Evolutionary conservation across 2,797 vertebrate species (phyloP).

Genomic region (Rhabdophis nuchalis): DNA sequence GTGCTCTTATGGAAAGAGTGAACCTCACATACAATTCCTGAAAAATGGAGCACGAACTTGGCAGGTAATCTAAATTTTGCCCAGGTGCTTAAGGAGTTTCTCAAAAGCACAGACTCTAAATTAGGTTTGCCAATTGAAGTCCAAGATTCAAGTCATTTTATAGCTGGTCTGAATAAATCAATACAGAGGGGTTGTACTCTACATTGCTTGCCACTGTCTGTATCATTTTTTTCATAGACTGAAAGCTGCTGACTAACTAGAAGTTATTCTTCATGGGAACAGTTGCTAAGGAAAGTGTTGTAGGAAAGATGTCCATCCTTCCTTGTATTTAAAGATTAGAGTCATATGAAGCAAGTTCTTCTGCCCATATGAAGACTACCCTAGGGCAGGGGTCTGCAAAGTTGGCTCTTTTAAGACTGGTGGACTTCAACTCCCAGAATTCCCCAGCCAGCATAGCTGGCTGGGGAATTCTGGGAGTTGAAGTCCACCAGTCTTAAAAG

Average conservation of each 20-base stretch:
- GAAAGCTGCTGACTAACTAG: not conserved
- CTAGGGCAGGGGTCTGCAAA: no score
- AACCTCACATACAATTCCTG: not conserved
- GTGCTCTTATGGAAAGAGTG: not conserved
- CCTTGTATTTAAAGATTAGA: not conserved
- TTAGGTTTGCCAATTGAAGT: not conserved
- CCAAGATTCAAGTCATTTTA: not conserved
- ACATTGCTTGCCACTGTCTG: not conserved
- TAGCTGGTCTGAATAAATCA: not conserved
- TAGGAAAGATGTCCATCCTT: not conserved
- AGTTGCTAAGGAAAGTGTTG: not conserved
- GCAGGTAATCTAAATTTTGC: slow-evolving; percentile 1
- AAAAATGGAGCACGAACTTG: not conserved
- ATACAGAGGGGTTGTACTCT: not conserved
- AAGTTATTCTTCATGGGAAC: not conserved
- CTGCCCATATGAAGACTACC: not conserved
- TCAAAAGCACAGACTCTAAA: not conserved
- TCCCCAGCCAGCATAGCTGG: no score
- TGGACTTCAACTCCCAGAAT: no score
- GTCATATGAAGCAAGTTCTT: not conserved
- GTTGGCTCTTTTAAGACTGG: no score
- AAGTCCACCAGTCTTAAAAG: no score
- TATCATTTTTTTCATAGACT: not conserved
- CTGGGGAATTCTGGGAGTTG: no score
- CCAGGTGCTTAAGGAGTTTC: not conserved